Evolutionary conservation across 92 coral and sea anemone species (phyloP).

Genomic region (Ricordea florida): DNA sequence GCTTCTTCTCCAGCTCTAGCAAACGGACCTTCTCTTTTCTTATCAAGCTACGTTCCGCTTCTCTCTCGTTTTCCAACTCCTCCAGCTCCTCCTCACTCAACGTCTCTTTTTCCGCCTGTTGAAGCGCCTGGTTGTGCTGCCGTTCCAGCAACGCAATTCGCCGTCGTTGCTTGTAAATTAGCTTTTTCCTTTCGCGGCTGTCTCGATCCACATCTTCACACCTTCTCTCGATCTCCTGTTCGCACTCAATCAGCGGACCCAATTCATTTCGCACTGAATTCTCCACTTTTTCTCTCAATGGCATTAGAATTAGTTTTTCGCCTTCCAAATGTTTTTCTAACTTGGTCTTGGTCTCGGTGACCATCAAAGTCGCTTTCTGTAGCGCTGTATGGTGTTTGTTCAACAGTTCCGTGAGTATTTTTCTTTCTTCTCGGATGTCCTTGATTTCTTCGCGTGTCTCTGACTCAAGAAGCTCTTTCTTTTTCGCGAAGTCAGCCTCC

Average conservation of each 20-base stretch:
- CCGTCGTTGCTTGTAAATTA: slow-evolving; percentile 89
- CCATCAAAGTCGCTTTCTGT: slow-evolving; percentile 95
- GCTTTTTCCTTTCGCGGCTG: slow-evolving; percentile 93
- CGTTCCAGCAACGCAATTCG: slow-evolving; percentile 93
- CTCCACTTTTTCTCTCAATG: slow-evolving; percentile 87
- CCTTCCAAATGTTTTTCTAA: slow-evolving; percentile 92
- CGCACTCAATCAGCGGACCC: slow-evolving; percentile 92
- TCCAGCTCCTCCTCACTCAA: slow-evolving; percentile 94
- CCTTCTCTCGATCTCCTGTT: slow-evolving; percentile 91
- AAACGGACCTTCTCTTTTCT: slow-evolving; percentile 95
- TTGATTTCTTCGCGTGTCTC: slow-evolving; percentile 95
- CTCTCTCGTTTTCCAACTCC: slow-evolving; percentile 94
- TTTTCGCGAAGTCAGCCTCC: slow-evolving; percentile 93
- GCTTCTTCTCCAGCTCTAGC: slow-evolving; percentile 95
- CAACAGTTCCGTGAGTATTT: slow-evolving; percentile 80
- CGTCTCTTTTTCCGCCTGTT: slow-evolving; percentile 98
- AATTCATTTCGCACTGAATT: slow-evolving; percentile 91
- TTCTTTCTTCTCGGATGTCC: slow-evolving; percentile 95
- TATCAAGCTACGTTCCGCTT: slow-evolving; percentile 93
- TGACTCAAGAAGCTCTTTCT: slow-evolving; percentile 89
- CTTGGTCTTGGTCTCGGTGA: slow-evolving; percentile 94
- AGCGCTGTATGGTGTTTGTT: slow-evolving; percentile 92
- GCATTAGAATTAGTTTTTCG: slow-evolving; percentile 82
- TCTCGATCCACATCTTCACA: slow-evolving; percentile 96
- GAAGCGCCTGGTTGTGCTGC: slow-evolving; percentile 94